Base-by-base conservation (phyloP, 2,888 invertebrate species). In the Napeogenes inachia region DNA sequence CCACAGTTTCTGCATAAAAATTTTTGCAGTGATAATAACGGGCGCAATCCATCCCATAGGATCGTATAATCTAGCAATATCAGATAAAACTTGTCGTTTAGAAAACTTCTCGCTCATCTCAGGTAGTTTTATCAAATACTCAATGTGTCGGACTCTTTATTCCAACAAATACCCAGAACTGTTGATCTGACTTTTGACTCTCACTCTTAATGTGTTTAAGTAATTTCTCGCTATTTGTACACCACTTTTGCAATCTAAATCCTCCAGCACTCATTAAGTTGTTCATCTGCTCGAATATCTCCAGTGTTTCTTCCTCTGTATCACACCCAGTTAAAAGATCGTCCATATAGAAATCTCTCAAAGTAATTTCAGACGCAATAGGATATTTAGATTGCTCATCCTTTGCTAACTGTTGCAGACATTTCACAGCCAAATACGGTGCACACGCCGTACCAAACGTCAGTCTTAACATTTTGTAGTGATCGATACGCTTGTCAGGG, bases 201-300 rank as follows among this genome's bases (percentile, higher is more conserved):
- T n/a, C n/a, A n/a, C n/a, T n/a, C n/a, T n/a, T n/a, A n/a, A n/a
- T n/a, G n/a, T n/a, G n/a, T n/a, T n/a, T n/a, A n/a, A n/a, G n/a
- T n/a, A n/a, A n/a, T n/a, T n/a, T n/a, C n/a, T 66, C 10, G 54
- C 47, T 62, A 54, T 72, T 75, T 30, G 70, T 73, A n/a, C 66
- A 60, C 74, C 74, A 75, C 59, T 76, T 73, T 61, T 75, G 73
- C 3, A 75, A 35, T 46, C 61, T 13, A 57, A 73, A 74, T 4
- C 74, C 69, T 10, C 73, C 71, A 5, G 54, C 6, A 6, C 50
- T 68, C 69, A 74, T 67, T 8, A 73, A 32, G 4, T 62, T 46
- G 50, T 63, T 71, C 64, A 73, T 68, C 32, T 73, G 60, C 1
- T 69, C 53, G 55, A 67, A 68, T 5, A 72, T 68, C 2, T 61